Percentiles rank a stretch among this genome's conserved stretches.
Conservation (phyloP, 2,888 invertebrate species). For the Rhagonycha lutea region DNA sequence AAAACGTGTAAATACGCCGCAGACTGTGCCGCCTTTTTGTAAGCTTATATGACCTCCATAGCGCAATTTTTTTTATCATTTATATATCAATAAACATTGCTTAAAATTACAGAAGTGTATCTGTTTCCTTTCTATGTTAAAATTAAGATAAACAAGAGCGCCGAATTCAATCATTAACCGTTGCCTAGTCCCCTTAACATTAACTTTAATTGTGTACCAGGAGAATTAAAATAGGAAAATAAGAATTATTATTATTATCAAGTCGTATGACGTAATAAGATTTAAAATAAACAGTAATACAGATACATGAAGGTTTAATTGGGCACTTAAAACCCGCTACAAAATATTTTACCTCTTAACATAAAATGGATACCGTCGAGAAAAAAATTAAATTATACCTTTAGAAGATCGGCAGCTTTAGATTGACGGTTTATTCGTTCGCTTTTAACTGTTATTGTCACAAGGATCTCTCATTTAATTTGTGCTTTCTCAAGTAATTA, state of each 20-base stretch:
- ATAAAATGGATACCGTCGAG: not conserved
- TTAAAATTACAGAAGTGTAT: too few relatives aligned
- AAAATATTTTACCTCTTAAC: not conserved
- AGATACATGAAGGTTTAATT: not conserved
- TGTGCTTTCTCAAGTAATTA: conserved; percentile 9
- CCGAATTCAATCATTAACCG: too few relatives aligned
- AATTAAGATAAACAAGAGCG: too few relatives aligned
- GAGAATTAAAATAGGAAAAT: not conserved
- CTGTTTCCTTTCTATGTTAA: too few relatives aligned
- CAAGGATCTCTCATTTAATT: conserved; percentile 12
- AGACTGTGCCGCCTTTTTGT: too few relatives aligned
- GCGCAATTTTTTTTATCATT: too few relatives aligned
- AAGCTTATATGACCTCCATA: too few relatives aligned
- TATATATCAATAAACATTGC: too few relatives aligned
- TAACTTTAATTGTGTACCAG: not conserved
- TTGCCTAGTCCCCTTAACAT: too few relatives aligned
- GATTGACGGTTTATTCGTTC: not conserved
- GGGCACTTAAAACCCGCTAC: not conserved
- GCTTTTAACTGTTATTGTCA: conserved; percentile 17
- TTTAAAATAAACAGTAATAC: not conserved
- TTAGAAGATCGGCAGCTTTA: not conserved
- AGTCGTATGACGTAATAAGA: not conserved
- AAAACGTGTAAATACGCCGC: too few relatives aligned
- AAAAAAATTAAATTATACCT: not conserved
- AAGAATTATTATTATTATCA: not conserved